A percentile compares a stretch with the other conserved stretches of the same genome.
phyloP scores from a whole-genome alignment of 2,113 vertebrate species.

The Castor canadensis region DNA sequence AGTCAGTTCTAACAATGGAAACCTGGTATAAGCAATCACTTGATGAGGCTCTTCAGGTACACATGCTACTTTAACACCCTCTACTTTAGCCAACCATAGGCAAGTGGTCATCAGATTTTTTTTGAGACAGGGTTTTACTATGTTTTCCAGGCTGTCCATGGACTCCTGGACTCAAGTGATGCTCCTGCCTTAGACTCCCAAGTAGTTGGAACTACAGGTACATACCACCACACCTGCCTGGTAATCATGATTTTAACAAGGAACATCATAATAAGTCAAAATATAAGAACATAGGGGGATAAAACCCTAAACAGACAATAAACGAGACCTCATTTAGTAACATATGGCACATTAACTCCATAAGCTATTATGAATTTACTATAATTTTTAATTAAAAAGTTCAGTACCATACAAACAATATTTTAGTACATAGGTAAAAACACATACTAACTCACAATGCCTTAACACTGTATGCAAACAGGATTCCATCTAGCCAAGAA shows the following conservation, averaged over 20 bases:
- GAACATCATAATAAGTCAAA: background rate
- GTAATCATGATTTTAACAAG: background rate
- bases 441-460: background rate
- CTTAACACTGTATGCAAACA: background rate
- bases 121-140: too few species aligned
- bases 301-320: background rate
- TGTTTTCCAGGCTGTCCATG: too few species aligned
- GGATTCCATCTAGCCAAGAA: background rate
- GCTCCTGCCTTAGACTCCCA: too few species aligned
- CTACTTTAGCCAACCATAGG: background rate
- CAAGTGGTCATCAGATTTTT: background rate
- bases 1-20: background rate
- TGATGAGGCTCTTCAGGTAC: background rate
- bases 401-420: background rate
- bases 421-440: background rate
- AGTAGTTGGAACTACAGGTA: too few species aligned
- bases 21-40: background rate
- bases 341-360: background rate
- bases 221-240: too few species aligned
- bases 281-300: background rate
- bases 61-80: background rate
- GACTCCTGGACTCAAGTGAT: too few species aligned
- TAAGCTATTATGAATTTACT: background rate
- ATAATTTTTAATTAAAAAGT: background rate
- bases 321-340: background rate